Base-by-base conservation (phyloP, 2,888 invertebrate species). In the Nematopogon swammerdamellus region DNA sequence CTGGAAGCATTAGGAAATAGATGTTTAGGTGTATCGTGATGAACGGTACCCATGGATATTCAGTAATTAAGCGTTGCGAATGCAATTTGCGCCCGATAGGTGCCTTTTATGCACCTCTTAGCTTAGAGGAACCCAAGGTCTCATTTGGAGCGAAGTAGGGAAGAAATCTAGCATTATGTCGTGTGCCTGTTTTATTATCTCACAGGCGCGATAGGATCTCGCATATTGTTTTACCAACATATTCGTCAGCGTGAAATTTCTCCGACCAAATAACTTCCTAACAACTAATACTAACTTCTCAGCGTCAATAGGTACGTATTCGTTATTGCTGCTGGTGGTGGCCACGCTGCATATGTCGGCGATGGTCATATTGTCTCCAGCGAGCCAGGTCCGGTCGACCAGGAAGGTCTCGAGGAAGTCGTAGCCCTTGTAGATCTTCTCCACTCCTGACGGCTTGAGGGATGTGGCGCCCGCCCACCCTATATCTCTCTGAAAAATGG, bases 361-460 rank as follows among this genome's bases (percentile, higher is more conserved):
- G 47, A 84, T 65, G 5, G 84, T 82, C 46, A 81, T 58, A 17
- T 65, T 58, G 45, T 82, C 68, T 1, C 76, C 80, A 19, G 82
- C 82, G 46, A 82, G 61, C 63, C 74, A 86, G n/a, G 75, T 64
- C 44, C 76, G 65, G n/a, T 71, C 72, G 44, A 72, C 72, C 19
- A 85, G 63, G 59, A 81, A 83, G 36, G 67, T 75, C 36, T 88
- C 83, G 6, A 85, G 49, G 29, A 68, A 62, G 0, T 56, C 60
- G 49, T 69, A 71, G 0, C 60, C 65, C 1, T 56, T 52, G 1
- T 52, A 54, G 2, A 70, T 63, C 50, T 64, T 65, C 16, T 56
- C 60, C 18, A 69, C 30, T 42, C 59, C 57, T 49, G 68, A 66
- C 10, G 59, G 58, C 1, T 54, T 57, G n/a, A 60, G 54, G 0